phyloP scores from a whole-genome alignment of 1,140 invertebrate genomes.

The Penaeus chinensis region DNA sequence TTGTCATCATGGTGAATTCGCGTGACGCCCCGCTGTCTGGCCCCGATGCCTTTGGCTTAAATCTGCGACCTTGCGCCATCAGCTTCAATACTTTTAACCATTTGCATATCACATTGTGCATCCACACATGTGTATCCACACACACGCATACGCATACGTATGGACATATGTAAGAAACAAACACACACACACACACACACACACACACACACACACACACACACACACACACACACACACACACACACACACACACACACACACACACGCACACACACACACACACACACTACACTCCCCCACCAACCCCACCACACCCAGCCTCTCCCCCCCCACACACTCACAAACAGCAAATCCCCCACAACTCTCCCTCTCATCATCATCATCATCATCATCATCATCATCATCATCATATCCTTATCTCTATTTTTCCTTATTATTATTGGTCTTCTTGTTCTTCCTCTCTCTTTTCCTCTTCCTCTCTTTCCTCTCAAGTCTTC shows the following conservation, averaged over 20 bases:
- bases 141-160: background rate
- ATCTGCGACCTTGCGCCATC: no score
- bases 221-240: background rate
- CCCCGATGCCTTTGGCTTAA: no score
- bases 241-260: background rate
- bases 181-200: no score
- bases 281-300: background rate
- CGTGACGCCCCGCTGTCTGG: no score
- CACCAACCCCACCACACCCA: background rate
- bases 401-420: background rate
- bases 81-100: no score
- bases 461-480: no score
- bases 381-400: constrained; percentile 3
- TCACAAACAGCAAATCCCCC: background rate
- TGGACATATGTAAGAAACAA: no score
- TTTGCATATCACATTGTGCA: background rate
- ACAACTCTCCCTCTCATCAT: background rate
- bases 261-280: no score
- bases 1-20: no score
- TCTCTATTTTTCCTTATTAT: no score
- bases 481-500: background rate
- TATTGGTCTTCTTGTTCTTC: no score
- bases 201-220: background rate
- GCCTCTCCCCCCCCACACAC: background rate
- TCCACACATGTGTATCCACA: background rate